Conservation (phyloP, 2,888 invertebrate species). For the Linnaemya vulpina region DNA sequence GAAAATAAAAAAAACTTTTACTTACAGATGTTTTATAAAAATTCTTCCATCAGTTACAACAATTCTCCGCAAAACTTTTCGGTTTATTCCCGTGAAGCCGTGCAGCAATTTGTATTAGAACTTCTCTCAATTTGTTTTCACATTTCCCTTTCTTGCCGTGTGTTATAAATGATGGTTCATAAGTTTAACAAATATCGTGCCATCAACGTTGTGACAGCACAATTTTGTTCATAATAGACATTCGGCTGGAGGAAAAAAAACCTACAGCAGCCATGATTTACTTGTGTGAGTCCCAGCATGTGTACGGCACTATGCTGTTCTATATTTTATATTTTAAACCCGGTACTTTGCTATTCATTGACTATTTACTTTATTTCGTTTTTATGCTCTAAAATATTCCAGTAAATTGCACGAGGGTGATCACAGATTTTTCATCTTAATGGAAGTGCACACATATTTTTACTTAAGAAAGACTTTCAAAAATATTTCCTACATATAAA, state of each 20-base stretch:
- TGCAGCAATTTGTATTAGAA: constrained; percentile 37
- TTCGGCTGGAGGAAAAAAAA: constrained; percentile 14
- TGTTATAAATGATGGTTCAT: constrained; percentile 63
- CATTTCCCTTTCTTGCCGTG: constrained; percentile 11
- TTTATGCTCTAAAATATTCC: not conserved
- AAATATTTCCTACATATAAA: no score
- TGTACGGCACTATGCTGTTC: not conserved
- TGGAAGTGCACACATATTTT: no score
- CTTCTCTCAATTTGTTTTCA: constrained; percentile 1
- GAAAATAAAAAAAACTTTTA: no score
- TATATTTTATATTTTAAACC: not conserved
- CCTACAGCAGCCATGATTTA: not conserved
- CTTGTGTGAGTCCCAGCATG: not conserved
- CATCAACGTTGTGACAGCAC: constrained; percentile 57
- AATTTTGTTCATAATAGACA: constrained; percentile 59
- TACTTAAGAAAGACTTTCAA: no score
- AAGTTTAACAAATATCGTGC: constrained; percentile 63
- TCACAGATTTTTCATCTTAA: not conserved
- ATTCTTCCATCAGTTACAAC: no score
- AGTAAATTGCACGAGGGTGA: not conserved
- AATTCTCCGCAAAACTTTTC: not conserved
- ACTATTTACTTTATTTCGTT: not conserved
- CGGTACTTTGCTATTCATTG: constrained; percentile 22
- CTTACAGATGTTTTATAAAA: no score
- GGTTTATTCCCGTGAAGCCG: not conserved